Base-by-base conservation (phyloP, 2,888 invertebrate species). In the Pammene fasciana region DNA sequence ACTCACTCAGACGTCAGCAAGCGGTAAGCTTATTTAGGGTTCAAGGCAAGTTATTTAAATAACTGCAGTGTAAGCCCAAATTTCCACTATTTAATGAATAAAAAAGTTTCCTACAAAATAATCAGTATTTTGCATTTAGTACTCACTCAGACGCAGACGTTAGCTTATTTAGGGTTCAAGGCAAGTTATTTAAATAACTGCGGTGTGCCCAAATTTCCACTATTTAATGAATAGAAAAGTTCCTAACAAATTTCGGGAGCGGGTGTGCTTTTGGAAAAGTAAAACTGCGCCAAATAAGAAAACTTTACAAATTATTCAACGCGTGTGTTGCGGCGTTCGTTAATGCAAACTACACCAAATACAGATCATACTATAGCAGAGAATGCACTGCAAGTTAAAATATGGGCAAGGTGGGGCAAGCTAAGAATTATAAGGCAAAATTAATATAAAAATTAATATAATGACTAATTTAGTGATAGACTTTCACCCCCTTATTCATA, bases 241-340 rank as follows among this genome's bases (percentile, higher is more conserved):
- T 38, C n/a, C n/a, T 4, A 41, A 43, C 52, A 13, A 57, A 57
- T 46, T 65, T 57, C 18, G 10, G 57, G 9, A 13, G 56, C 26
- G 26, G 36, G 14, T 65, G 18, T 65, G 26, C 46, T 38, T 38
- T 50, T 16, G 36, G 48, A 65, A 65, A 57, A 55, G 36, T 48
- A 65, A 65, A 57, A 55, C 26, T 1, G 45, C 50, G 45, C 60
- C 60, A 67, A 67, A 67, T 60, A 67, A 60, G 59, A 38, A 54
- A 65, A 67, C 54, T 61, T 67, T 38, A 36, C 67, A 60, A 67
- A 60, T 67, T 67, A 67, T 67, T 60, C 54, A 67, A 50, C 59
- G 59, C 43, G 67, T 54, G 46, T 60, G 59, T 59, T 34, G 60
- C 67, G 45, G 57, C 43, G 67, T 67, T 54, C n/a, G 67, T 60